phyloP scores from a whole-genome alignment of 2,113 vertebrate genomes.

The Menidia beryllina region DNA sequence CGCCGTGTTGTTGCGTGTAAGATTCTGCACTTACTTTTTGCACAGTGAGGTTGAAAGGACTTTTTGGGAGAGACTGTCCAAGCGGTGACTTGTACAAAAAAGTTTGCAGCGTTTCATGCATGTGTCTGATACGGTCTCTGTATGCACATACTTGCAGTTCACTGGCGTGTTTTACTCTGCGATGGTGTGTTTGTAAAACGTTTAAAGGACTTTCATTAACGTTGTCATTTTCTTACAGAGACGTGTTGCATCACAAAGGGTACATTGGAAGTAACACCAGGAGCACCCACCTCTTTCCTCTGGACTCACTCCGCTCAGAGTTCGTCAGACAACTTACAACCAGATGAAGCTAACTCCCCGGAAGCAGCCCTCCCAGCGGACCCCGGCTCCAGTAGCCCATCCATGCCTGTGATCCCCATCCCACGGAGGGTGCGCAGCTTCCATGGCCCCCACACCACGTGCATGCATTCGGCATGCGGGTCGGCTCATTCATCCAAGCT shows the following conservation, averaged over 20 bases:
- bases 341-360: constrained; percentile 52
- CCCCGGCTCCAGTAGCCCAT: constrained; percentile 76
- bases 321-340: constrained; percentile 5
- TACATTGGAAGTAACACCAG: neutral
- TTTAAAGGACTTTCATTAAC: neutral
- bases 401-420: constrained; percentile 98
- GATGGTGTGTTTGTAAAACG: neutral
- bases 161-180: neutral
- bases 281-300: constrained; percentile 2
- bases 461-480: constrained; percentile 96
- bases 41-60: neutral
- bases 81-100: neutral
- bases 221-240: constrained; percentile 30
- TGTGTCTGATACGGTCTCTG: neutral
- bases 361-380: constrained; percentile 43
- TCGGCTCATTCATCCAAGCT: constrained; percentile 87
- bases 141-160: neutral
- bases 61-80: neutral
- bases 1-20: constrained; percentile 43
- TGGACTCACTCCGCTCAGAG: constrained; percentile 19
- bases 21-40: constrained; percentile 26
- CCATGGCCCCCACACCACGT: constrained; percentile 96
- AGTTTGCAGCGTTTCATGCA: too few species aligned
- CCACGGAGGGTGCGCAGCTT: constrained; percentile 96
- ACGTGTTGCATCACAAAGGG: constrained; percentile 9